Conservation (phyloP, 1,140 invertebrate species). For the Ladona fulva region DNA sequence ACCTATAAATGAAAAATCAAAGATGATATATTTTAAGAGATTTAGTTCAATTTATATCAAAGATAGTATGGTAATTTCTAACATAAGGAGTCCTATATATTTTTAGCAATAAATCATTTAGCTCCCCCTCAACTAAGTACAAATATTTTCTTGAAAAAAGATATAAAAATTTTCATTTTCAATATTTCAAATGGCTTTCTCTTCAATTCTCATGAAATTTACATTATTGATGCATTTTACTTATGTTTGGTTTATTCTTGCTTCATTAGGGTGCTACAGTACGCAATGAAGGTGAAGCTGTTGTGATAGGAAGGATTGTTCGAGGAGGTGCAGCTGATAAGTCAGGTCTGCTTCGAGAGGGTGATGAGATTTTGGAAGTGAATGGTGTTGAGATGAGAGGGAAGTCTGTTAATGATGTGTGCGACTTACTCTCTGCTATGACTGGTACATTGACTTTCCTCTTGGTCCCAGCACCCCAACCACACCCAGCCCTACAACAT, state of each 20-base stretch:
- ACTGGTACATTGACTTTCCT: slow-evolving; percentile 88
- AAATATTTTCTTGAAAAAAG: too few relatives aligned
- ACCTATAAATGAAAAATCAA: too few relatives aligned
- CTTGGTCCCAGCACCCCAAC: slow-evolving; percentile 54
- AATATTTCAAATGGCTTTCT: too few relatives aligned
- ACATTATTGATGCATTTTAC: too few relatives aligned
- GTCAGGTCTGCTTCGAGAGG: slow-evolving; percentile 87
- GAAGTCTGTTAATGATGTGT: slow-evolving; percentile 95
- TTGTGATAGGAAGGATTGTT: slow-evolving; percentile 91
- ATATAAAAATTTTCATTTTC: too few relatives aligned
- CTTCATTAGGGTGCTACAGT: slow-evolving; percentile 75
- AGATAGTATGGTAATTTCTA: too few relatives aligned
- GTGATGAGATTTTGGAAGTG: slow-evolving; percentile 94
- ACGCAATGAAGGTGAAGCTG: slow-evolving; percentile 84
- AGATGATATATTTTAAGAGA: too few relatives aligned
- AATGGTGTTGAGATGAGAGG: slow-evolving; percentile 93
- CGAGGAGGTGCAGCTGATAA: slow-evolving; percentile 92
- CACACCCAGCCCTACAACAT: slow-evolving; percentile 24
- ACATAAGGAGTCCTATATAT: too few relatives aligned
- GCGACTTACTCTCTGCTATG: slow-evolving; percentile 88
- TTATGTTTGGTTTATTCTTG: not conserved
- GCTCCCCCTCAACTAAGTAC: too few relatives aligned
- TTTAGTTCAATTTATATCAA: too few relatives aligned
- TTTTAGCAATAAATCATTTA: too few relatives aligned
- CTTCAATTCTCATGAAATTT: too few relatives aligned